These are phyloP conservation scores for Habropoda laboriosa DNA, from an alignment of 1,140 invertebrate species.

Conservation along the genomic window DNA sequence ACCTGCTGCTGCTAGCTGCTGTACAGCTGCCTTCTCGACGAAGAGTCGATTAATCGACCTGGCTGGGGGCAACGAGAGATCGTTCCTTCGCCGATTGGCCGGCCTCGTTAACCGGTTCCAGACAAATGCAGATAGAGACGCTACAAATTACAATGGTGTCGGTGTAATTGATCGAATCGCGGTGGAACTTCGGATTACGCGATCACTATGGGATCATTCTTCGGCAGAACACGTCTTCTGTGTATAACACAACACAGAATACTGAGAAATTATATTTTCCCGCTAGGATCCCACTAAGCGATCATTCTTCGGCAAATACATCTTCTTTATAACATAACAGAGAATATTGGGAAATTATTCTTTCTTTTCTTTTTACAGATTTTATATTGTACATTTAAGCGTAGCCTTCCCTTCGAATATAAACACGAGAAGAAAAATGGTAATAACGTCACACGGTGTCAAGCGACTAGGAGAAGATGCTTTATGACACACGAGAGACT, in stretches of 20 bases:
- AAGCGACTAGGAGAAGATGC: conserved; percentile 56
- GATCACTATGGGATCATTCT: neutral
- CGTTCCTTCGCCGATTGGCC: conserved; percentile 31
- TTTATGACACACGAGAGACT: conserved; percentile 71
- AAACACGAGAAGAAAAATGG: conserved; percentile 31
- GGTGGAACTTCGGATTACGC: neutral
- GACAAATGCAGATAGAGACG: conserved; percentile 49
- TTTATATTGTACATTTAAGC: neutral
- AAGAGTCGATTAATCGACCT: conserved; percentile 44
- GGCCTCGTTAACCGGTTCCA: conserved; percentile 48
- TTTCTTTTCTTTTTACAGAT: neutral
- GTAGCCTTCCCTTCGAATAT: neutral
- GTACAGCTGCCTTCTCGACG: neutral
- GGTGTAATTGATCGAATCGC: conserved; percentile 48
- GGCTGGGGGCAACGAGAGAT: conserved; percentile 26
- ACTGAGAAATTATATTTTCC: too few species aligned
- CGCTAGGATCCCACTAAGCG: too few species aligned
- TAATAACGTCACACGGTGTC: conserved; percentile 71
- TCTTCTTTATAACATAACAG: too few species aligned
- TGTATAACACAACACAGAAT: too few species aligned
- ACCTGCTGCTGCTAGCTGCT: neutral
- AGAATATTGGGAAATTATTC: too few species aligned
- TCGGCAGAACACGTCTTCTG: too few species aligned
- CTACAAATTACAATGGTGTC: conserved; percentile 53
- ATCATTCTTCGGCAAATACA: too few species aligned